Evolutionary conservation across 2,888 invertebrate genomes (phyloP).

Genomic region (Hydropsyche betteni): DNA sequence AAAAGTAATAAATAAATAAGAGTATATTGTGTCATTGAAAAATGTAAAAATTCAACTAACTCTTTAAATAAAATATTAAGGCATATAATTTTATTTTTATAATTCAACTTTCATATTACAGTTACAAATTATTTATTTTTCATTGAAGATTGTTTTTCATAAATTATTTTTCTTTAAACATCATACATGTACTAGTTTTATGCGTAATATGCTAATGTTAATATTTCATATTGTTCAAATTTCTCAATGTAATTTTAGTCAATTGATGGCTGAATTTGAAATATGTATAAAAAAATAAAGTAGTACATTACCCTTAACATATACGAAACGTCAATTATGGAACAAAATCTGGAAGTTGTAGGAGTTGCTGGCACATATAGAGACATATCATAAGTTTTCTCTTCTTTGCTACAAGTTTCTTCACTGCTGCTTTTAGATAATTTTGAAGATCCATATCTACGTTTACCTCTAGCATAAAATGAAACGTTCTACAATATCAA

Average conservation of each 20-base stretch:
- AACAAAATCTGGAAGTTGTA: neutral
- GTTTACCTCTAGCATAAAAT: conserved; percentile 10
- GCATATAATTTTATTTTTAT: too few relatives aligned
- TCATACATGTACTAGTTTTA: too few relatives aligned
- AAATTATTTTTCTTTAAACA: too few relatives aligned
- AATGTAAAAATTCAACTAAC: too few relatives aligned
- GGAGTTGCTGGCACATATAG: conserved; percentile 21
- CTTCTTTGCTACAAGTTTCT: neutral
- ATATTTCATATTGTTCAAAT: neutral
- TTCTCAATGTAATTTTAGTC: too few relatives aligned
- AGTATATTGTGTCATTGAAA: neutral
- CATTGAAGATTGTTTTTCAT: too few relatives aligned
- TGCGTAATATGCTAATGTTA: neutral
- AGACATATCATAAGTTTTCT: neutral
- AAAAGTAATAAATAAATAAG: neutral
- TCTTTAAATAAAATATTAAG: too few relatives aligned
- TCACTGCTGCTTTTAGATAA: neutral
- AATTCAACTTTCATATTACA: too few relatives aligned
- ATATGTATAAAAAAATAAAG: neutral
- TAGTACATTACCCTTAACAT: neutral
- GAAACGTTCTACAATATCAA: neutral
- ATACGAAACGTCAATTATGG: conserved; percentile 13
- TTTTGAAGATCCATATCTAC: neutral
- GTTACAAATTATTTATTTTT: too few relatives aligned
- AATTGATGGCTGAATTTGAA: too few relatives aligned